These are phyloP conservation scores for Prenolepis imparis DNA, from an alignment of 2,888 invertebrate genomes.

Conservation along the genomic window DNA sequence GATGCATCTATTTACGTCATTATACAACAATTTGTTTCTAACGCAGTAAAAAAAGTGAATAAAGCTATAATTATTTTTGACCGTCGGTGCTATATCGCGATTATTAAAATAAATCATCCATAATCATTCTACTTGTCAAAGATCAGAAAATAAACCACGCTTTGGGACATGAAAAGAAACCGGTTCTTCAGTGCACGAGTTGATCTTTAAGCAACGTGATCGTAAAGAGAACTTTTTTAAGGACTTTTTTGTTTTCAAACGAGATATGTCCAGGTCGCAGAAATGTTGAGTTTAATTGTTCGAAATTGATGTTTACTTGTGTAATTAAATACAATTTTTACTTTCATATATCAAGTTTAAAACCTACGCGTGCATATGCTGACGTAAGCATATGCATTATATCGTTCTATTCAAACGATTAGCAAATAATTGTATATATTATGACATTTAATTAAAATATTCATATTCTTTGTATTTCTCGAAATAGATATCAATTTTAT, in stretches of 20 bases:
- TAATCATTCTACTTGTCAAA: neutral
- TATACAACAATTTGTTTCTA: neutral
- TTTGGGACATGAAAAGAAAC: neutral
- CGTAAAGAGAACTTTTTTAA: neutral
- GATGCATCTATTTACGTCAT: neutral
- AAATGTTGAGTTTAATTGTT: neutral
- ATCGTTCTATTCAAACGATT: neutral
- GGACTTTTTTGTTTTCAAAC: neutral
- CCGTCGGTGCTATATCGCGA: neutral
- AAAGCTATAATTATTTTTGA: neutral
- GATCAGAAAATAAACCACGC: neutral
- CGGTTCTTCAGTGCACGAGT: neutral
- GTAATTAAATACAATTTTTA: neutral
- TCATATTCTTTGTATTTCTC: neutral
- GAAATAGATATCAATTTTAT: neutral
- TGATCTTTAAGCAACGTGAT: neutral
- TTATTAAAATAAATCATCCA: neutral
- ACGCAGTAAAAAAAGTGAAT: neutral
- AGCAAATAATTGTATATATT: neutral
- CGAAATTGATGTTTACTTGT: neutral
- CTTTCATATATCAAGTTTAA: constrained; percentile 7
- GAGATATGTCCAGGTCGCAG: neutral
- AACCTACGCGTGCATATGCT: constrained; percentile 32
- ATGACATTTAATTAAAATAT: constrained; percentile 1
- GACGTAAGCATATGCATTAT: constrained; percentile 1